Conservation (phyloP, 2,888 invertebrate genomes). For the Iselma pallidipennis region DNA sequence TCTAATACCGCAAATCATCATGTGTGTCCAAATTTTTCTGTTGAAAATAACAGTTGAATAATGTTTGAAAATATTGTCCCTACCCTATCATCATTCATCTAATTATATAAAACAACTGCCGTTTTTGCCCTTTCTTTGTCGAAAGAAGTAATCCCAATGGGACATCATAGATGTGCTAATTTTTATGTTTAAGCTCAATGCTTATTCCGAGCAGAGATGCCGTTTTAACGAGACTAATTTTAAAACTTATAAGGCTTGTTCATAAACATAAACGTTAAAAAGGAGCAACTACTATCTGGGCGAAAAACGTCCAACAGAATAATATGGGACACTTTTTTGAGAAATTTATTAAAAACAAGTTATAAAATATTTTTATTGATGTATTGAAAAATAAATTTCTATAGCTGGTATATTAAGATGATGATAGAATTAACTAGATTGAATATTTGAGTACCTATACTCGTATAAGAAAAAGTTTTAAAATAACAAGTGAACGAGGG, state of each 20-base stretch:
- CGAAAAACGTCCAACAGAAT: conserved; percentile 10
- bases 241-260: conserved; percentile 47
- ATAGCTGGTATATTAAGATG: neutral
- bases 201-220: conserved; percentile 37
- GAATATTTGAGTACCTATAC: neutral
- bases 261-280: conserved; percentile 42
- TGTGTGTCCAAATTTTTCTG: conserved; percentile 14
- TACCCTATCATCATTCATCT: neutral
- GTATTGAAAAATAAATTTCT: neutral
- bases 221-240: conserved; percentile 47
- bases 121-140: conserved; percentile 29
- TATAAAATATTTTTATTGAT: neutral
- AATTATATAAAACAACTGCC: conserved; percentile 13
- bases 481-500: neutral
- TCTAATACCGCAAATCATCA: conserved; percentile 22
- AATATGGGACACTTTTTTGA: neutral
- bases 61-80: neutral
- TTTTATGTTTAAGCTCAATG: conserved; percentile 43
- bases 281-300: conserved; percentile 23
- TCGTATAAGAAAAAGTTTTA: neutral
- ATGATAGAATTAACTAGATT: neutral
- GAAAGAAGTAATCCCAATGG: conserved; percentile 36
- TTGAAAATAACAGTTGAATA: conserved; percentile 1
- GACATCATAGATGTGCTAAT: conserved; percentile 43
- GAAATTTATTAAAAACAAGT: no score